Conservation (phyloP, 2,797 vertebrate species). For the Alauda arvensis region DNA sequence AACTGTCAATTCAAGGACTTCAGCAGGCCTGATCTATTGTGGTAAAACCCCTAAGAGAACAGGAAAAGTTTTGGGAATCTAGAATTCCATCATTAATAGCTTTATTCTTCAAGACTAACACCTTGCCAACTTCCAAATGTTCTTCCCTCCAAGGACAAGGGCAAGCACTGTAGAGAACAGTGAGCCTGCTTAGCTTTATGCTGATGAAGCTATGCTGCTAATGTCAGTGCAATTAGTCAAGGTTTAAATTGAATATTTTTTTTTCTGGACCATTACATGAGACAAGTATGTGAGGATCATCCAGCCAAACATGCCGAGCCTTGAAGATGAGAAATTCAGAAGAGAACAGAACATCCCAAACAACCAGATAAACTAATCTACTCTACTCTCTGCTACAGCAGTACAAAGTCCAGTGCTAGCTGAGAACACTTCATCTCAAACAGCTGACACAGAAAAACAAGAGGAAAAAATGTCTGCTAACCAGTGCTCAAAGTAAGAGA, state of each 20-base stretch:
- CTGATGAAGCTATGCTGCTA: not conserved
- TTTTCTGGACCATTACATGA: not conserved
- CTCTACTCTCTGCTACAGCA: not conserved
- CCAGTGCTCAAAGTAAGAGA: not conserved
- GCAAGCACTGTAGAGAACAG: not conserved
- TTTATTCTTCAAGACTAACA: not conserved
- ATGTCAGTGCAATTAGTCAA: not conserved
- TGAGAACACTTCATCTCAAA: constrained; percentile 8
- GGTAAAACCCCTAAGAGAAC: not conserved
- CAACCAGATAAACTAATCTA: constrained; percentile 14
- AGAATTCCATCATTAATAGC: not conserved
- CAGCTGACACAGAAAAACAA: not conserved
- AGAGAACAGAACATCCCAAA: constrained; percentile 1
- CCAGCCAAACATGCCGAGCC: not conserved
- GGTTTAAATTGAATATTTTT: not conserved
- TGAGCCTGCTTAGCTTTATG: not conserved
- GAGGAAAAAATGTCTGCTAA: not conserved
- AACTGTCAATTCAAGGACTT: not conserved
- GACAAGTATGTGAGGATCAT: not conserved
- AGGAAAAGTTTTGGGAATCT: not conserved
- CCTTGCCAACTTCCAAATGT: not conserved
- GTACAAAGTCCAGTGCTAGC: not conserved
- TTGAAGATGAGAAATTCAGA: not conserved
- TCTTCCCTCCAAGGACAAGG: not conserved
- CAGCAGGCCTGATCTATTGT: not conserved